Evolutionary conservation across 2,888 invertebrate species (phyloP).

Genomic region (Toxonevra muliebris): DNA sequence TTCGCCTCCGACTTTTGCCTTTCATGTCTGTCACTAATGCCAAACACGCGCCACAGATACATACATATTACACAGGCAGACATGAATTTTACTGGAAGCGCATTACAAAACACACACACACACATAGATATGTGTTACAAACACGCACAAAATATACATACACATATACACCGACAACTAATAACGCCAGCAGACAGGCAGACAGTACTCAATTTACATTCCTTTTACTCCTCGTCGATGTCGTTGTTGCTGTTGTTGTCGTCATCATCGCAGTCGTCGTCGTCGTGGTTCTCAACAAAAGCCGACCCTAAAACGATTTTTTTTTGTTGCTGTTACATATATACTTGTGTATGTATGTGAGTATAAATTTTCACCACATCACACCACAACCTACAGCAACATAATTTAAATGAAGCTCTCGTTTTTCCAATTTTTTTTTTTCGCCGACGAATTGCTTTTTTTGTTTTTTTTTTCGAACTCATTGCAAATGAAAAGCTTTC

Average conservation of each 20-base stretch:
- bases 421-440: slow-evolving; percentile 2
- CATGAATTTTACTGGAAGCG: not conserved
- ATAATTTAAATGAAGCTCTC: slow-evolving; percentile 53
- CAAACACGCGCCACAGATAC: slow-evolving; percentile 15
- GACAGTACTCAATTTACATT: slow-evolving; percentile 24
- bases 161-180: slow-evolving; percentile 27
- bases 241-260: not conserved
- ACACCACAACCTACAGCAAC: slow-evolving; percentile 61
- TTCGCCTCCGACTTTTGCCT: not conserved
- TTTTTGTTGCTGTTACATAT: slow-evolving; percentile 1
- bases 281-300: slow-evolving; percentile 25
- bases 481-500: no score
- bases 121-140: slow-evolving; percentile 4
- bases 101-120: not conserved
- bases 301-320: not conserved
- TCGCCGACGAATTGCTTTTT: no score
- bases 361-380: slow-evolving; percentile 18
- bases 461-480: no score
- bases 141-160: not conserved
- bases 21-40: slow-evolving; percentile 15
- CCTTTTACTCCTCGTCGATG: not conserved
- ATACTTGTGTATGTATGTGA: not conserved
- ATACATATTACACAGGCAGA: not conserved
- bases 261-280: slow-evolving; percentile 23
- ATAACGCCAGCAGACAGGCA: slow-evolving; percentile 28